Conservation (phyloP, 2,888 invertebrate genomes). For the Acanthacorydalis orientalis region DNA sequence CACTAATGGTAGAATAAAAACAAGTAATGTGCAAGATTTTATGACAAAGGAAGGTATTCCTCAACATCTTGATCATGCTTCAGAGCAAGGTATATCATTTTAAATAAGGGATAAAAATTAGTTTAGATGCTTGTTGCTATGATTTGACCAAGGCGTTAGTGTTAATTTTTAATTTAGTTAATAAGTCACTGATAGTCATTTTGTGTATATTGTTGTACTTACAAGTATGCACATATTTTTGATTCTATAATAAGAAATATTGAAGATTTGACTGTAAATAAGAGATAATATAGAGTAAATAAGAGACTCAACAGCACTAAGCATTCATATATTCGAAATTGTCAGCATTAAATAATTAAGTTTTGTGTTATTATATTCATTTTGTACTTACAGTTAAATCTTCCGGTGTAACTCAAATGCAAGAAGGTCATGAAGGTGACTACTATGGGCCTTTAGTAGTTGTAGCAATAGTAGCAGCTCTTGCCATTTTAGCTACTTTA, state of each 20-base stretch:
- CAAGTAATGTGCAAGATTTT: constrained; percentile 78
- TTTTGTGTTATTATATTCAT: not conserved
- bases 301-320: too few species aligned
- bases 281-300: too few species aligned
- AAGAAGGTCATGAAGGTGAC: constrained; percentile 43
- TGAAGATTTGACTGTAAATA: too few species aligned
- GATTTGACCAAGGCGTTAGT: too few species aligned
- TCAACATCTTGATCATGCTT: constrained; percentile 27
- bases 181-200: too few species aligned
- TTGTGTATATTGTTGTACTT: too few species aligned
- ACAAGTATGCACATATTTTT: too few species aligned
- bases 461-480: constrained; percentile 71
- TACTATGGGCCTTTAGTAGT: constrained; percentile 81
- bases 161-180: too few species aligned
- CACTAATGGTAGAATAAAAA: constrained; percentile 77
- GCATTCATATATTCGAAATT: too few species aligned
- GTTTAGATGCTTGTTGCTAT: too few species aligned
- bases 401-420: constrained; percentile 29
- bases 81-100: constrained; percentile 30
- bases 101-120: too few species aligned
- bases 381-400: constrained; percentile 19
- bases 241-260: too few species aligned
- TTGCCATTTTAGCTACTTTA: constrained; percentile 68
- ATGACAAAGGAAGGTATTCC: constrained; percentile 59
- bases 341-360: not conserved